Percentiles rank a stretch among this genome's conserved stretches.
phyloP scores from a whole-genome alignment of 2,888 invertebrate genomes.

The Reticulitermes lucifugus region DNA sequence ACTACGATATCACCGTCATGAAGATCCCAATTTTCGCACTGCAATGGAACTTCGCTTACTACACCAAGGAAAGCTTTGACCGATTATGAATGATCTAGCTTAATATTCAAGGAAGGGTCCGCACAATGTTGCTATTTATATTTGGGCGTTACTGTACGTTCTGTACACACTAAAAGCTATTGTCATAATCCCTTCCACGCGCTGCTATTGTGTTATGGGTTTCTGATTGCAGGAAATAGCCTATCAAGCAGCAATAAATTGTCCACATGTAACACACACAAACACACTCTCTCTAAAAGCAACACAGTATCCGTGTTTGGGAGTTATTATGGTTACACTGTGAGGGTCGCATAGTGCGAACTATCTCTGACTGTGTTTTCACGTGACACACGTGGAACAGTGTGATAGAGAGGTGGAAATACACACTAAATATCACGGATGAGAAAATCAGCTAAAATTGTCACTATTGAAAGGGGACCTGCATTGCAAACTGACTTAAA shows the following conservation, averaged over 20 bases:
- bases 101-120: no score
- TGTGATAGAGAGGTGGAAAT: not conserved
- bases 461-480: no score
- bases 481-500: no score
- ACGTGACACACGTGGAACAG: not conserved
- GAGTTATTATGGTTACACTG: not conserved
- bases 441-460: not conserved
- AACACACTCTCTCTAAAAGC: not conserved
- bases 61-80: not conserved
- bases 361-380: no score
- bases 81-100: no score
- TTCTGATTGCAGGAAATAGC: slow-evolving; percentile 36
- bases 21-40: not conserved
- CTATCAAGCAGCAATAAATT: slow-evolving; percentile 31
- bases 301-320: not conserved
- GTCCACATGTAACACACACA: slow-evolving; percentile 16
- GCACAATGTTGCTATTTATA: no score
- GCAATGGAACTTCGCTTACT: not conserved
- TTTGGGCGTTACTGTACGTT: slow-evolving; percentile 1
- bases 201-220: not conserved
- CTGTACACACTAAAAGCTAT: not conserved
- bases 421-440: not conserved
- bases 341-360: not conserved
- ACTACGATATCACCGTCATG: no score
- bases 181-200: not conserved